These are phyloP conservation scores for Holotrichia oblita DNA, from an alignment of 1,140 invertebrate species.

Conservation along the genomic window DNA sequence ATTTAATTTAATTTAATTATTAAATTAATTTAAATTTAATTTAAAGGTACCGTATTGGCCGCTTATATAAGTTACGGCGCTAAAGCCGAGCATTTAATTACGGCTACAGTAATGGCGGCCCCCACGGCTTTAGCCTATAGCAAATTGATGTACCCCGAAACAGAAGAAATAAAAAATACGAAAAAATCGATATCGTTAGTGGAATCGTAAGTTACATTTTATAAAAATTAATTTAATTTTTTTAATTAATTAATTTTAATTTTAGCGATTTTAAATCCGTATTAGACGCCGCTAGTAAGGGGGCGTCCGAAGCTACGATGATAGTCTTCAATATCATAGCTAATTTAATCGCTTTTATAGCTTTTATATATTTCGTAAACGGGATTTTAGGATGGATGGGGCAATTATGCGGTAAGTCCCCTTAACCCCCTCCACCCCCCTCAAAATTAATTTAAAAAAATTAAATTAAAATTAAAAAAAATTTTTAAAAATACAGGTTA, in stretches of 20 bases:
- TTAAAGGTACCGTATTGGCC: slow-evolving; percentile 83
- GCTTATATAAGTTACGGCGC: slow-evolving; percentile 93
- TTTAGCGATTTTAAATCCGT: slow-evolving; percentile 81
- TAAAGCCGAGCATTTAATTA: slow-evolving; percentile 81
- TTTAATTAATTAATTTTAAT: slow-evolving; percentile 31
- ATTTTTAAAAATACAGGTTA: slow-evolving; percentile 47
- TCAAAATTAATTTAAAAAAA: too few relatives aligned
- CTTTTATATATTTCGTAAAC: slow-evolving; percentile 87
- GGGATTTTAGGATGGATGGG: slow-evolving; percentile 83
- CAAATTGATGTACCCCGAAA: slow-evolving; percentile 94
- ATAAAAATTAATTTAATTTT: slow-evolving; percentile 11
- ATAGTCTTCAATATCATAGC: slow-evolving; percentile 89
- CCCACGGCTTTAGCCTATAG: slow-evolving; percentile 88
- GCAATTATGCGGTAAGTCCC: slow-evolving; percentile 71
- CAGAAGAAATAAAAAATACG: slow-evolving; percentile 76
- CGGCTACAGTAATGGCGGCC: slow-evolving; percentile 95
- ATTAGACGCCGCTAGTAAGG: slow-evolving; percentile 89
- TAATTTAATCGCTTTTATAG: slow-evolving; percentile 91
- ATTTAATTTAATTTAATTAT: not conserved
- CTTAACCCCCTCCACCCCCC: not conserved
- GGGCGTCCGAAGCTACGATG: slow-evolving; percentile 83
- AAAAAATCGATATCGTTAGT: slow-evolving; percentile 71
- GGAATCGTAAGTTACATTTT: slow-evolving; percentile 67
- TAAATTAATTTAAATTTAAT: slow-evolving; percentile 7
- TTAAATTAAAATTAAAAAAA: too few relatives aligned